phyloP scores from a whole-genome alignment of 2,888 invertebrate species.

The Cyclophora albipunctata region DNA sequence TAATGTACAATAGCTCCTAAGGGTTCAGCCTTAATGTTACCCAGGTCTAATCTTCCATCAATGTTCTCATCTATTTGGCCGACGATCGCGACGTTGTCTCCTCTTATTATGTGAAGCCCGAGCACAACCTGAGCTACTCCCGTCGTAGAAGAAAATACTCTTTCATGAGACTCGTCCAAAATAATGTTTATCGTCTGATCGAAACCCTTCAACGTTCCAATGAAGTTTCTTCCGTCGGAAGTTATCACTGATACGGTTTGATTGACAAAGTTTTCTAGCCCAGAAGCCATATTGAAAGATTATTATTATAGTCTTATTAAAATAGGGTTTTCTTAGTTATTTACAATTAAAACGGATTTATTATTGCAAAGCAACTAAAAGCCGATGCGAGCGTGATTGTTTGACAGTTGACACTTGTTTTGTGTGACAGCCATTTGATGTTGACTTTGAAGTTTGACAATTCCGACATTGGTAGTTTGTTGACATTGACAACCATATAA shows the following conservation, averaged over 20 bases:
- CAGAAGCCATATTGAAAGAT: conserved; percentile 80
- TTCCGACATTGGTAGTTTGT: no score
- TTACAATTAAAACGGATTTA: no score
- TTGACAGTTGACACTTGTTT: no score
- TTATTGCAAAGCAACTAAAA: no score
- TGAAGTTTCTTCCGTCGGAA: conserved; percentile 96
- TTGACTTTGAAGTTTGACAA: no score
- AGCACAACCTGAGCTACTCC: conserved; percentile 92
- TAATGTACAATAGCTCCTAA: conserved; percentile 87
- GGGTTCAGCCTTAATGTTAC: conserved; percentile 88
- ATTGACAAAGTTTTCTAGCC: conserved; percentile 90
- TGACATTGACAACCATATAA: no score
- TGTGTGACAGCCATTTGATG: no score
- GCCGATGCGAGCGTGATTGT: no score
- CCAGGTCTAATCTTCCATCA: conserved; percentile 86
- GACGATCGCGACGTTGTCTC: conserved; percentile 96
- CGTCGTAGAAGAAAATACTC: conserved; percentile 94
- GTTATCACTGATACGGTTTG: conserved; percentile 96
- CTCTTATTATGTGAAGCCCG: conserved; percentile 97
- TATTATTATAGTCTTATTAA: no score
- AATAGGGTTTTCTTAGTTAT: no score
- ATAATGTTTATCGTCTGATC: conserved; percentile 99
- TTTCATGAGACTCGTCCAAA: conserved; percentile 97
- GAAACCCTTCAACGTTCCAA: conserved; percentile 97
- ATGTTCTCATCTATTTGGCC: conserved; percentile 89